phyloP scores from a whole-genome alignment of 2,888 invertebrate genomes.

The Leptopilina drosophilae region DNA sequence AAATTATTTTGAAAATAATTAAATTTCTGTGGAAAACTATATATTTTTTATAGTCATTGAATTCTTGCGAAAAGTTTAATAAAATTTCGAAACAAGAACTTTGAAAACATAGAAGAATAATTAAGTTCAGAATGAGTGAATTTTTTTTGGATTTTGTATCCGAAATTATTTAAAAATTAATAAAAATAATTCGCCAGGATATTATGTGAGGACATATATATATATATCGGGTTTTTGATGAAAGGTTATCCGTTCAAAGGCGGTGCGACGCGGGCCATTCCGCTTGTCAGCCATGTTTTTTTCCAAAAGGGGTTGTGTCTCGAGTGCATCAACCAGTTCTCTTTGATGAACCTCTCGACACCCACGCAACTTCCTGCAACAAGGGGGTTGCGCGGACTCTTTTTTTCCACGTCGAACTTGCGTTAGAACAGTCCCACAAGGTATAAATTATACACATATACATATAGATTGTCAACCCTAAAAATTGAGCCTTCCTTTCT shows the following conservation, averaged over 20 bases:
- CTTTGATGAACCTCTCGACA: constrained; percentile 73
- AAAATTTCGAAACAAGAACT: too few relatives aligned
- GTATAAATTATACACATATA: not conserved
- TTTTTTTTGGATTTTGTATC: too few relatives aligned
- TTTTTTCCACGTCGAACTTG: constrained; percentile 29
- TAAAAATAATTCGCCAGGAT: too few relatives aligned
- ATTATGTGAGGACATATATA: constrained; percentile 1
- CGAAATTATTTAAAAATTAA: too few relatives aligned
- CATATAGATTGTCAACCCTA: not conserved
- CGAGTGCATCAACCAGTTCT: constrained; percentile 70
- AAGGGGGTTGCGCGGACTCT: constrained; percentile 61
- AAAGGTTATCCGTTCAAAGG: constrained; percentile 34
- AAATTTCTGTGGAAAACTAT: too few relatives aligned
- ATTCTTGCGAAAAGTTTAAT: too few relatives aligned
- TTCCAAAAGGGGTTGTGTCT: constrained; percentile 70
- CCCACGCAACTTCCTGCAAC: constrained; percentile 68
- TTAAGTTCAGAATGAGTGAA: too few relatives aligned
- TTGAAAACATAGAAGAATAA: too few relatives aligned
- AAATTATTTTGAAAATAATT: too few relatives aligned
- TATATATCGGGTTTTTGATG: not conserved
- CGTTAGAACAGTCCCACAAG: constrained; percentile 20
- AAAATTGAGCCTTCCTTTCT: not conserved
- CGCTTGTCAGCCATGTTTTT: constrained; percentile 71
- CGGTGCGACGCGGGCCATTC: constrained; percentile 55
- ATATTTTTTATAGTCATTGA: too few relatives aligned